Base-by-base conservation (phyloP, 2,888 invertebrate genomes). In the Diploptera punctata region DNA sequence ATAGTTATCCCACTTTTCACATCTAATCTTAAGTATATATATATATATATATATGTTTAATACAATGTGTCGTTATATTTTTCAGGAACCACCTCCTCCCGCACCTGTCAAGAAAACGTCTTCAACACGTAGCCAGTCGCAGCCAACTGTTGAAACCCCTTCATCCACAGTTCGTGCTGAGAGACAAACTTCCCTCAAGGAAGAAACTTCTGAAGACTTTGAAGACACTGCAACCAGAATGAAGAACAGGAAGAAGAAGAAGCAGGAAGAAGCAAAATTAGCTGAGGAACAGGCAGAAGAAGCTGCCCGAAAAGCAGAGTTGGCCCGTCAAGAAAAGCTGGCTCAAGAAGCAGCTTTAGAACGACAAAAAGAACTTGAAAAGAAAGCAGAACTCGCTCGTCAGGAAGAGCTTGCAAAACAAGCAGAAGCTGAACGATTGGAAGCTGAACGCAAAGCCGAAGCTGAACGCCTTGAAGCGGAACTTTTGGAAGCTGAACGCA, bases 361-460 rank as follows among this genome's bases (percentile, higher is more conserved):
- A 62, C 67, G 75, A 10, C 84, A 70, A n/a, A 60, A 76, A 68
- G 76, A 74, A 74, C 65, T 33, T 73, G 73, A 61, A 31, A 67
- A 72, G 29, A 60, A 67, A 67, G 75, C 72, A 78, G 81, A 88
- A 71, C 86, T 88, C 24, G 89, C 88, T 73, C 85, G 87, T 16
- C 86, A 87, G n/a, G 84, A 87, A 52, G 87, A 88, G 77, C 88
- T 88, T 78, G 81, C 83, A 75, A 75, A 78, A 9, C 74, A 76
- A 54, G 79, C 78, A 16, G 71, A 72, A 18, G 65, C 24, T 21
- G 74, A 65, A 29, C 72, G 60, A 9, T 13, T 61, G 54, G 76
- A 71, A 43, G 75, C 75, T 67, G 71, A 73, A 73, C 78, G 89
- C 87, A 1, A 86, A 86, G 65, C 68, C 31, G 69, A 57, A 77